Percentiles rank a stretch among this genome's conserved stretches.
Evolutionary conservation across 2,797 vertebrate genomes (phyloP).

Genomic region (Helostoma temminkii): DNA sequence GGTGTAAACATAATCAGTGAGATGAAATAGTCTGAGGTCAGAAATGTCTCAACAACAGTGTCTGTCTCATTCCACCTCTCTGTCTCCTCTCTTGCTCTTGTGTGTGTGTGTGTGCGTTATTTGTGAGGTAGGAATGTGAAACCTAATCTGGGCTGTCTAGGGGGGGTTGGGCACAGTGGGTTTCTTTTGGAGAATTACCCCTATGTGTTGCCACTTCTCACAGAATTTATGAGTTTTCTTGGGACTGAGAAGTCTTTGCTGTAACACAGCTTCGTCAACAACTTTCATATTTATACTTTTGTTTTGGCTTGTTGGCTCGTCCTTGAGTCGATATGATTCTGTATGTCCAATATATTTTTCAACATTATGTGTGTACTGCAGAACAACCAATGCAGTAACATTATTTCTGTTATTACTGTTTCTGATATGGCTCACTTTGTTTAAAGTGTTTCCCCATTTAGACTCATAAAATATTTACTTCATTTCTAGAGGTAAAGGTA

Average conservation of each 20-base stretch:
- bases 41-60: slow-evolving; percentile 59
- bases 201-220: slow-evolving; percentile 45
- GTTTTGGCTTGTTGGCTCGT: neutral
- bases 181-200: slow-evolving; percentile 61
- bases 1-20: slow-evolving; percentile 62
- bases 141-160: slow-evolving; percentile 67
- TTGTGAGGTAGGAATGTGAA: slow-evolving; percentile 78
- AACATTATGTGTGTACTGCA: neutral
- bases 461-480: too few species aligned
- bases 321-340: neutral
- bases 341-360: neutral
- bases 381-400: neutral
- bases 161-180: slow-evolving; percentile 34
- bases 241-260: neutral
- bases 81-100: slow-evolving; percentile 8
- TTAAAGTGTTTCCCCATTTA: too few species aligned
- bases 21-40: slow-evolving; percentile 65
- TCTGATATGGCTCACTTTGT: neutral
- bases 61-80: slow-evolving; percentile 52
- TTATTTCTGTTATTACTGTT: neutral
- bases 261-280: neutral
- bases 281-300: neutral
- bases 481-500: too few species aligned
- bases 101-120: slow-evolving; percentile 50
- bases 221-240: slow-evolving; percentile 51